Conservation (phyloP, 2,888 invertebrate species). For the Lutraria lutraria region DNA sequence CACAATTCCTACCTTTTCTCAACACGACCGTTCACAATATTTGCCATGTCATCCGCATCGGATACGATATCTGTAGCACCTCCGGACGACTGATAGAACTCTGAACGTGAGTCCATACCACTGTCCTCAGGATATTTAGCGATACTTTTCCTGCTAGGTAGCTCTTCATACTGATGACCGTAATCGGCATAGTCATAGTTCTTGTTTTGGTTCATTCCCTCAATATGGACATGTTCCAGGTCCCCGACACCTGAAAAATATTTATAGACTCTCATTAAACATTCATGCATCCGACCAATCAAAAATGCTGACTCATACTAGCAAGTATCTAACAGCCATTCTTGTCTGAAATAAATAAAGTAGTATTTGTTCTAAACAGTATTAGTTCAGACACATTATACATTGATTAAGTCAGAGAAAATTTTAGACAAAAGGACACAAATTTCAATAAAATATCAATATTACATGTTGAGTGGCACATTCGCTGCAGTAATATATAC, state of each 20-base stretch:
- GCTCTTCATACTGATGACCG: slow-evolving; percentile 70
- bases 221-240: slow-evolving; percentile 65
- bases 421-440: too few relatives aligned
- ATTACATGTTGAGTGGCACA: too few relatives aligned
- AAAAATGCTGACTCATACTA: background rate
- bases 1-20: slow-evolving; percentile 62
- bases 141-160: slow-evolving; percentile 65
- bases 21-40: slow-evolving; percentile 50
- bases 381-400: too few relatives aligned
- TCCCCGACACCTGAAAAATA: slow-evolving; percentile 64
- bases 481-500: too few relatives aligned
- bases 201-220: slow-evolving; percentile 60
- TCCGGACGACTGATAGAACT: slow-evolving; percentile 67
- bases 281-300: background rate
- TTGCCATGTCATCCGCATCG: slow-evolving; percentile 53
- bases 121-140: slow-evolving; percentile 58
- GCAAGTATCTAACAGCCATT: background rate
- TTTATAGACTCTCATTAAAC: background rate
- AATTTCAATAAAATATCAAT: too few relatives aligned
- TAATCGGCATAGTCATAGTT: slow-evolving; percentile 71
- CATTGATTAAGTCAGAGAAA: too few relatives aligned
- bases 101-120: slow-evolving; percentile 62
- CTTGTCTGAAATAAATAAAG: background rate
- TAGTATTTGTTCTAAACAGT: too few relatives aligned
- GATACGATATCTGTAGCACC: slow-evolving; percentile 59